phyloP scores from a whole-genome alignment of 1,140 invertebrate species.

The Ceratina calcarata region DNA sequence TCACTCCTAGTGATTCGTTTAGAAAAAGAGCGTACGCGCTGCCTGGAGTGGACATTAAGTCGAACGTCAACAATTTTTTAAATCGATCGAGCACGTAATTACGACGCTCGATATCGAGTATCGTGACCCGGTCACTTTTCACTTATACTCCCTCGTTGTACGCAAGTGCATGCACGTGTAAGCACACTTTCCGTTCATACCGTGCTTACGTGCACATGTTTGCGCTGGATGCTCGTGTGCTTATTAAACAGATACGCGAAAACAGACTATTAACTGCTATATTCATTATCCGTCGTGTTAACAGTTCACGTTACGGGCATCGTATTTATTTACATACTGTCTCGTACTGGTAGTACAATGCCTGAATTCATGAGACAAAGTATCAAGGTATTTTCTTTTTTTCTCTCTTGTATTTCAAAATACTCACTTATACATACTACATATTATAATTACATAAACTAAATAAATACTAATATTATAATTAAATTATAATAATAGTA shows the following conservation, averaged over 20 bases:
- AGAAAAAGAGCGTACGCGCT: neutral
- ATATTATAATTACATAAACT: too few relatives aligned
- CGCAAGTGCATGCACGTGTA: conserved; percentile 34
- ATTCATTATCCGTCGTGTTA: neutral
- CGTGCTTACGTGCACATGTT: conserved; percentile 11
- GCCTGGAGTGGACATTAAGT: neutral
- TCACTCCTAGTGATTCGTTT: conserved; percentile 19
- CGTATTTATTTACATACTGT: conserved; percentile 24
- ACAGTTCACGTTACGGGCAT: neutral
- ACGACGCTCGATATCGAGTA: conserved; percentile 23
- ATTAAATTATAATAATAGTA: too few relatives aligned
- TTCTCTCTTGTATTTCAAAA: neutral
- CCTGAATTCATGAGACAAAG: neutral
- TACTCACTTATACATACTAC: too few relatives aligned
- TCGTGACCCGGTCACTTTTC: conserved; percentile 48
- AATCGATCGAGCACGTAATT: conserved; percentile 44
- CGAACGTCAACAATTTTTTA: conserved; percentile 28
- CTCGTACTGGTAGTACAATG: neutral
- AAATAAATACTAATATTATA: too few relatives aligned
- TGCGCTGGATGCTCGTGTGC: neutral
- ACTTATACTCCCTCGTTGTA: conserved; percentile 5
- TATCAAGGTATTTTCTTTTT: neutral
- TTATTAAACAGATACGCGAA: conserved; percentile 10
- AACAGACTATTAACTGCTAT: conserved; percentile 7
- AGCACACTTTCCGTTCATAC: neutral